phyloP scores from a whole-genome alignment of 2,113 vertebrate genomes.

The Callopanchax toddi region DNA sequence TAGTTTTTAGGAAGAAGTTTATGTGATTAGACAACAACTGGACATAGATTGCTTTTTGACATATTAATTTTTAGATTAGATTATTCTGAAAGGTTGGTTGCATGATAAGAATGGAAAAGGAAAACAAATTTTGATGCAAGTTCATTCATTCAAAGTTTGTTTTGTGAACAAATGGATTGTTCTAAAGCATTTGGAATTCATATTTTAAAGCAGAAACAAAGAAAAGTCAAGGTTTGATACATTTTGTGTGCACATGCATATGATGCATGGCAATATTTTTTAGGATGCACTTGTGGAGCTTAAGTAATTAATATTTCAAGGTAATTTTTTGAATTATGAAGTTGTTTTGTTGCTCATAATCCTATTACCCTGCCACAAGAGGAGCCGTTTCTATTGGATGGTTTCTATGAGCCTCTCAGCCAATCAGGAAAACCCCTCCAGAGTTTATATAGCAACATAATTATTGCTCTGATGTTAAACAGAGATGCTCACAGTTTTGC shows the following conservation, averaged over 20 bases:
- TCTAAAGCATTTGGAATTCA: no score
- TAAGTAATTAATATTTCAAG: no score
- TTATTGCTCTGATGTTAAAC: conserved; percentile 3
- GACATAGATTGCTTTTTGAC: background rate
- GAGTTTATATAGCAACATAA: conserved; percentile 12
- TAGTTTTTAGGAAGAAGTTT: no score
- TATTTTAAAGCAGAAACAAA: no score
- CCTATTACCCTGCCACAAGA: conserved; percentile 19
- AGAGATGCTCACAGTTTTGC: background rate
- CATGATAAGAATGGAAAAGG: background rate
- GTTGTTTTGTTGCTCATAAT: background rate
- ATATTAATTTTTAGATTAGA: background rate
- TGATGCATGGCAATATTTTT: no score
- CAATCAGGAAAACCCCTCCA: conserved; percentile 1
- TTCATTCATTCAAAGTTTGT: background rate
- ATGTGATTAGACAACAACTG: background rate
- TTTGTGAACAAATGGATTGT: no score
- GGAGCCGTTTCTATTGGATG: conserved; percentile 15
- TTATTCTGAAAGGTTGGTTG: background rate
- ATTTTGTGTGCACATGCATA: no score
- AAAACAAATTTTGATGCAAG: background rate
- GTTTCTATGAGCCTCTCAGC: conserved; percentile 2
- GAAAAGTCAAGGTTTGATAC: no score
- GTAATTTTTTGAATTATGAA: background rate
- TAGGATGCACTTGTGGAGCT: no score